Percentiles rank a stretch among this genome's conserved stretches.
These are phyloP conservation scores for Drymonia ruficornis DNA, from an alignment of 2,888 invertebrate genomes.

Conservation along the genomic window DNA sequence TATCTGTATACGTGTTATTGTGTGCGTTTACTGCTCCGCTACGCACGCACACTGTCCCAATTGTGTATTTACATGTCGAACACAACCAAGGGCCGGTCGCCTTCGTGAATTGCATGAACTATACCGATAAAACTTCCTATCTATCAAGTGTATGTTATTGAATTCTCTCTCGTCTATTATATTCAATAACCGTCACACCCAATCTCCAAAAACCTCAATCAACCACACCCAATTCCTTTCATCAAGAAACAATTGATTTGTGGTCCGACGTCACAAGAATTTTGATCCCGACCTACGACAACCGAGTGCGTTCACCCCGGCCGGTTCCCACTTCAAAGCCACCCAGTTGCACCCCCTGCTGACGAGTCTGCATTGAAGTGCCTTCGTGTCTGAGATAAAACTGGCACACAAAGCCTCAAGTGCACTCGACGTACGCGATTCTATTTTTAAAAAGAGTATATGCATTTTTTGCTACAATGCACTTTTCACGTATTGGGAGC, in stretches of 20 bases:
- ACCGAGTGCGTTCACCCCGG: conserved; percentile 42
- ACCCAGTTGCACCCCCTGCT: conserved; percentile 40
- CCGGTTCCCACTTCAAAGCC: conserved; percentile 35
- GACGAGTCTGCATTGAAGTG: conserved; percentile 58
- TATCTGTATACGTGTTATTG: too few species aligned
- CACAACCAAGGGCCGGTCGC: too few species aligned
- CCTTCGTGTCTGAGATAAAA: conserved; percentile 56
- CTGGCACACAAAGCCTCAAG: conserved; percentile 61
- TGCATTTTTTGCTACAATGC: conserved; percentile 49
- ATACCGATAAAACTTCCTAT: too few species aligned
- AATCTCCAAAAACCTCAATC: background rate
- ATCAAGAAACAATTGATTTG: conserved; percentile 3
- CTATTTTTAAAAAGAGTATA: conserved; percentile 66
- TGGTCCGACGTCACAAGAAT: conserved; percentile 4
- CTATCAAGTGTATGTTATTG: too few species aligned
- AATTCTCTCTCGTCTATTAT: background rate
- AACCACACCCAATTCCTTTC: background rate
- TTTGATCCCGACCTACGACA: conserved; percentile 43
- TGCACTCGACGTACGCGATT: conserved; percentile 57
- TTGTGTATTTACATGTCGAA: too few species aligned
- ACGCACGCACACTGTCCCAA: too few species aligned
- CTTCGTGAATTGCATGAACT: too few species aligned
- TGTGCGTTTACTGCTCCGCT: too few species aligned
- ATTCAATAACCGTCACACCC: background rate
- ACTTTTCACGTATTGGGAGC: conserved; percentile 25